Percentiles rank a stretch among this genome's conserved stretches.
These are phyloP conservation scores for Anastrepha obliqua DNA, from an alignment of 1,140 invertebrate species.

Conservation along the genomic window DNA sequence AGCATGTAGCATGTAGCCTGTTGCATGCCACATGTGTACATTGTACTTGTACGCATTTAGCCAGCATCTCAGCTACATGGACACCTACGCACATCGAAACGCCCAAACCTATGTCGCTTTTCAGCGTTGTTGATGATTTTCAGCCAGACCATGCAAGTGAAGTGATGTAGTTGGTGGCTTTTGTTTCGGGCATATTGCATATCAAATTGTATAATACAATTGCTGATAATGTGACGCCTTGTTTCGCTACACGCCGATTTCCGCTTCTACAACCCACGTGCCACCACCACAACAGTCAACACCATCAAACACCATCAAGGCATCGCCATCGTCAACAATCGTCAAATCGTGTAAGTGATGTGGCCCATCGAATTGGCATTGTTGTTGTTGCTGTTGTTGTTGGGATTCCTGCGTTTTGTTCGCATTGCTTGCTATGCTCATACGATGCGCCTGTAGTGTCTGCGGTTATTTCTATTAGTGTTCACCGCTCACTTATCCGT, in stretches of 20 bases:
- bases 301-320: too few species aligned
- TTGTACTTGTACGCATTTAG: not conserved
- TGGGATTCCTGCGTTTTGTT: too few species aligned
- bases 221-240: not conserved
- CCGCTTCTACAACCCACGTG: too few species aligned
- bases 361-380: not conserved
- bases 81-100: not conserved
- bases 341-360: too few species aligned
- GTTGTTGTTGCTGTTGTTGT: not conserved
- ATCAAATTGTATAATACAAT: not conserved
- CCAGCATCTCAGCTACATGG: not conserved
- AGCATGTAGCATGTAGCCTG: not conserved
- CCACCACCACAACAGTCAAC: too few species aligned
- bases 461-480: slow-evolving; percentile 16
- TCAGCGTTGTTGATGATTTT: not conserved
- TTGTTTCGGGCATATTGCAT: not conserved
- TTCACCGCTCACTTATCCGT: not conserved
- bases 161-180: not conserved
- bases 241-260: too few species aligned
- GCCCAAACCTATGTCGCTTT: not conserved
- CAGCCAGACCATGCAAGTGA: not conserved
- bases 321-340: too few species aligned
- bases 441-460: not conserved
- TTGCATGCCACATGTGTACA: not conserved
- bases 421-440: not conserved